phyloP scores from a whole-genome alignment of 2,797 vertebrate genomes.

The Smutsia gigantea region DNA sequence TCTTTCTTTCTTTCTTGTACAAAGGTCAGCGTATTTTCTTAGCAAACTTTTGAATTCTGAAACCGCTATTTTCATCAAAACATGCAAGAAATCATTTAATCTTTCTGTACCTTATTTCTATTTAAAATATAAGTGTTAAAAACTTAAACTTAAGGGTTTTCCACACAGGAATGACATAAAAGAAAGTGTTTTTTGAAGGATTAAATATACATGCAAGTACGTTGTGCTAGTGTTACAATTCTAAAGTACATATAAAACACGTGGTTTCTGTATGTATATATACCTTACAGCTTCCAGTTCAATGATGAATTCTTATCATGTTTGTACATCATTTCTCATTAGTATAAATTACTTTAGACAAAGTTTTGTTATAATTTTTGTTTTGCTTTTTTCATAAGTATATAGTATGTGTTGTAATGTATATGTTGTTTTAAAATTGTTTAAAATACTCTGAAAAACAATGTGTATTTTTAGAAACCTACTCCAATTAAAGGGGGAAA shows the following conservation, averaged over 20 bases:
- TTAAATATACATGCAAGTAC: not conserved
- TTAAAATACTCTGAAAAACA: not conserved
- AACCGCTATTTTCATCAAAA: not conserved
- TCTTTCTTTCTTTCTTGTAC: conserved; percentile 17
- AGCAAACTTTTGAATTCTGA: not conserved
- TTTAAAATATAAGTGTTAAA: not conserved
- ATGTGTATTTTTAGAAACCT: not conserved
- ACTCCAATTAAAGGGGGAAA: not conserved
- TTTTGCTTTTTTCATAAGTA: not conserved
- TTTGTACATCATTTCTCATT: not conserved
- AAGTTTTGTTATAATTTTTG: not conserved
- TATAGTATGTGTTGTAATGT: not conserved
- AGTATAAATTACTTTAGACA: not conserved
- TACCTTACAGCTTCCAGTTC: not conserved
- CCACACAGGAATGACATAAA: not conserved
- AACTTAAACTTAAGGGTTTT: not conserved
- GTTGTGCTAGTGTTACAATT: not conserved
- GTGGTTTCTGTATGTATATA: not conserved
- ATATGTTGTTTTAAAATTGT: not conserved
- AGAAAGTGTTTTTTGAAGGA: not conserved
- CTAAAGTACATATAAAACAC: not conserved
- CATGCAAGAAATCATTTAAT: not conserved
- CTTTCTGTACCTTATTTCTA: not conserved
- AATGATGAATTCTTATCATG: not conserved
- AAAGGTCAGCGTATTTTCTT: not conserved